Evolutionary conservation across 2,113 vertebrate genomes (phyloP).

Genomic region (Mobula hypostoma): DNA sequence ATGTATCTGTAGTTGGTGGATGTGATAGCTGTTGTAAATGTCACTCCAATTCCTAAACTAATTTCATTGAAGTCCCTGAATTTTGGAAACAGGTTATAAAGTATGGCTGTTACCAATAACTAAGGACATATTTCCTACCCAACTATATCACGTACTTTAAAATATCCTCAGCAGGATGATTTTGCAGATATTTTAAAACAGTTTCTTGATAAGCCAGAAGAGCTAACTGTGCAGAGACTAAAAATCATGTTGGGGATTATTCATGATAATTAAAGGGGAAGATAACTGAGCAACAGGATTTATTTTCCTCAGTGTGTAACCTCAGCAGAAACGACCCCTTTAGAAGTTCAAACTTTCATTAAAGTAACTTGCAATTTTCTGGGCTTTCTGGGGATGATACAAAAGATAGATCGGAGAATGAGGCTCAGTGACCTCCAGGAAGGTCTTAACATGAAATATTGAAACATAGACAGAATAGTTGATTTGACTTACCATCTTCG

Average conservation of each 20-base stretch:
- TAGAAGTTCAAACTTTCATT: background rate
- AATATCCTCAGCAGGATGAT: background rate
- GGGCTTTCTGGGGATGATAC: background rate
- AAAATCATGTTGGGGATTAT: background rate
- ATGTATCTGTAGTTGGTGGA: too few relatives aligned
- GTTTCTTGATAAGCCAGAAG: background rate
- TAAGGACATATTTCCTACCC: too few relatives aligned
- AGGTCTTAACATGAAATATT: background rate
- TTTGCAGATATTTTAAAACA: background rate
- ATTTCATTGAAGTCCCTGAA: too few relatives aligned
- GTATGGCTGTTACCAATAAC: too few relatives aligned
- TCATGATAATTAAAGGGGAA: background rate
- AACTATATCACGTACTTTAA: background rate
- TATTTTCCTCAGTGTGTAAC: background rate
- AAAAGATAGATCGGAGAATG: background rate
- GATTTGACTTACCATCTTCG: conserved; percentile 74
- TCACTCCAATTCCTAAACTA: too few relatives aligned
- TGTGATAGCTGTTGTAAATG: too few relatives aligned
- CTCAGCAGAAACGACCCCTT: background rate
- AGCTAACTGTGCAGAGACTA: background rate
- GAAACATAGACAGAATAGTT: background rate
- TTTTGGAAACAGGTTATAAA: too few relatives aligned
- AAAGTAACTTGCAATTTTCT: background rate
- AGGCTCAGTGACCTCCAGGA: background rate
- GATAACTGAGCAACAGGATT: background rate